Conservation (phyloP, 2,888 invertebrate species). For the Oxycera nigricornis region DNA sequence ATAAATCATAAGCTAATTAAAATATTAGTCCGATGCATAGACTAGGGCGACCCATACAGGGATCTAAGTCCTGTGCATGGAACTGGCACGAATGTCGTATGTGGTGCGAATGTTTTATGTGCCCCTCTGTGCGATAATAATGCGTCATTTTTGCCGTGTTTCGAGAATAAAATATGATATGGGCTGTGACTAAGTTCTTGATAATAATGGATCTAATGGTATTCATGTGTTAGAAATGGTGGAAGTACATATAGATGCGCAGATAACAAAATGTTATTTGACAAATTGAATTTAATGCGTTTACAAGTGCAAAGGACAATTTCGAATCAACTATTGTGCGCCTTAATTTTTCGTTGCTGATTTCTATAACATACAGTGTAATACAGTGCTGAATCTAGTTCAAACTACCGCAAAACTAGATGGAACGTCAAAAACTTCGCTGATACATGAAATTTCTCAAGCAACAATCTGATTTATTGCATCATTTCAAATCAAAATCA, state of each 20-base stretch:
- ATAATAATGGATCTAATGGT: conserved; percentile 6
- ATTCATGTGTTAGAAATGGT: conserved; percentile 2
- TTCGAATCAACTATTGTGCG: too few relatives aligned
- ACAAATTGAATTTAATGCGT: conserved; percentile 2
- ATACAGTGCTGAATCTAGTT: too few relatives aligned
- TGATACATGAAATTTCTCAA: background rate
- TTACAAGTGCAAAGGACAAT: too few relatives aligned
- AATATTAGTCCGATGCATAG: conserved; percentile 28
- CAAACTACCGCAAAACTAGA: too few relatives aligned
- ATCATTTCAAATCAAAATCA: conserved; percentile 21
- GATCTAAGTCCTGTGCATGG: background rate
- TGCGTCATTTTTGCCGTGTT: conserved; percentile 31
- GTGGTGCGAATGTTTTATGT: conserved; percentile 24
- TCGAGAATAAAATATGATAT: conserved; percentile 21
- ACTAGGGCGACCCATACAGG: background rate
- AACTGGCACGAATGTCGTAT: background rate
- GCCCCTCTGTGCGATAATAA: conserved; percentile 20
- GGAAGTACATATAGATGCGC: background rate
- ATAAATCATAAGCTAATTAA: conserved; percentile 42
- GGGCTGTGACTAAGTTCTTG: background rate
- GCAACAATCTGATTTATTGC: conserved; percentile 11
- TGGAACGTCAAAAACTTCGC: too few relatives aligned
- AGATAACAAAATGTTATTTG: background rate
- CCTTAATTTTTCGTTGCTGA: too few relatives aligned
- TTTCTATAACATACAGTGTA: too few relatives aligned